These are phyloP conservation scores for Brienomyrus brachyistius DNA, from an alignment of 2,113 vertebrate genomes.

Conservation along the genomic window DNA sequence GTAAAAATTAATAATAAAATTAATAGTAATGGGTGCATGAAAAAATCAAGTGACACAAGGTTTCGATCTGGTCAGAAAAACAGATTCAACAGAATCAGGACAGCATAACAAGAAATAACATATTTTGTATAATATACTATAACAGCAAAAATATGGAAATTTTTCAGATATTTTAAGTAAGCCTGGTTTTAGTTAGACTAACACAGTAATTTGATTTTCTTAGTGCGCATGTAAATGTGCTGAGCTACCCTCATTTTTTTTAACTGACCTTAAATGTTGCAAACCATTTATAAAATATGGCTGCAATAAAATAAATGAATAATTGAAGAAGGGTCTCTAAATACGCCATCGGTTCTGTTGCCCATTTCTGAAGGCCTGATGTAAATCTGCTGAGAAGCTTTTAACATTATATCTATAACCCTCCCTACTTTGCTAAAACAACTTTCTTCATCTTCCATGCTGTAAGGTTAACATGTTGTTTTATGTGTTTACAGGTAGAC, in stretches of 20 bases:
- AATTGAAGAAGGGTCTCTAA: neutral
- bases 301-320: constrained; percentile 8
- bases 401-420: neutral
- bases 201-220: too few relatives aligned
- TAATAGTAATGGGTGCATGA: too few relatives aligned
- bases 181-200: too few relatives aligned
- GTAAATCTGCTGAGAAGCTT: constrained; percentile 5
- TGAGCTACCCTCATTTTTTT: neutral
- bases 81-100: too few relatives aligned
- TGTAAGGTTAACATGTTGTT: neutral
- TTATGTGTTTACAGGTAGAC: neutral
- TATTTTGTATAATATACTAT: too few relatives aligned
- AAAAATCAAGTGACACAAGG: too few relatives aligned
- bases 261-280: constrained; percentile 1
- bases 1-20: too few relatives aligned
- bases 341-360: neutral
- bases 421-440: neutral
- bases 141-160: too few relatives aligned
- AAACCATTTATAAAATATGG: constrained; percentile 1
- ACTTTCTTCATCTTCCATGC: neutral
- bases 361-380: neutral
- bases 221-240: too few relatives aligned
- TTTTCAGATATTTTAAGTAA: too few relatives aligned
- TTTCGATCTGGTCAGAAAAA: too few relatives aligned
- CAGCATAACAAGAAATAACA: too few relatives aligned